Evolutionary conservation across 2,113 vertebrate genomes (phyloP), one percentile per base, ranked within the genome.

Genomic region (Entomyzon cyanotis): DNA sequence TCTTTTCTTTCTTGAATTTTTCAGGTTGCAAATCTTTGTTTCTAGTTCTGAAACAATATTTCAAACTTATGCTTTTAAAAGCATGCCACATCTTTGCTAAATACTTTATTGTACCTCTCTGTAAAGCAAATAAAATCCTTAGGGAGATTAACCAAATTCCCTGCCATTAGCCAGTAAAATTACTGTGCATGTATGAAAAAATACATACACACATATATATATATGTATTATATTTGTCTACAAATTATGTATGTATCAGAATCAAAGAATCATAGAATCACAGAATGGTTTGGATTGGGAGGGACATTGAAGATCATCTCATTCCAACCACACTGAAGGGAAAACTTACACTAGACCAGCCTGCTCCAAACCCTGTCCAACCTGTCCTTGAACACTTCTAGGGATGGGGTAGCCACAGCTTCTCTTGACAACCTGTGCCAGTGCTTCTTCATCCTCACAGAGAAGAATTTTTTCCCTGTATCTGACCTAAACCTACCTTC

Each of bases 61-160:
- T 88, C 25, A 94, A 20, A 49, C 5, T 58, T 47, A 53, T 15
- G 50, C 22, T 87, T 95, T 84, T 65, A 42, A 88, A 95, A 95
- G 10, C 49, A 50, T 60, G 28, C 2, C 14, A 12, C 68, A 14
- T 37, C 20, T 49, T 86, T 78, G 7, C 8, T 67, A 52, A 46
- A 35, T 60, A 59, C 56, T 71, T 94, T 65, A 37, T 37, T n/a
- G 53, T 84, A 47, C 9, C 27, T 60, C 33, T 67, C 41, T 31
- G 7, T 56, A 52, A 69, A 58, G n/a, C 22, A 83, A 90, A 81
- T 68, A 46, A 84, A 95, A 69, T 39, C 33, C 25, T 20, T 50
- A 30, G 42, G 8, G 15, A 50, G 21, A 13, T 6, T 60, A 76
- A 83, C 4, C 2, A 35, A 89, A 84, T 55, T 94, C 19, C 5